Percentiles rank a stretch among this genome's conserved stretches.
phyloP scores from a whole-genome alignment of 2,888 invertebrate species.

The Mycogona germanica region DNA sequence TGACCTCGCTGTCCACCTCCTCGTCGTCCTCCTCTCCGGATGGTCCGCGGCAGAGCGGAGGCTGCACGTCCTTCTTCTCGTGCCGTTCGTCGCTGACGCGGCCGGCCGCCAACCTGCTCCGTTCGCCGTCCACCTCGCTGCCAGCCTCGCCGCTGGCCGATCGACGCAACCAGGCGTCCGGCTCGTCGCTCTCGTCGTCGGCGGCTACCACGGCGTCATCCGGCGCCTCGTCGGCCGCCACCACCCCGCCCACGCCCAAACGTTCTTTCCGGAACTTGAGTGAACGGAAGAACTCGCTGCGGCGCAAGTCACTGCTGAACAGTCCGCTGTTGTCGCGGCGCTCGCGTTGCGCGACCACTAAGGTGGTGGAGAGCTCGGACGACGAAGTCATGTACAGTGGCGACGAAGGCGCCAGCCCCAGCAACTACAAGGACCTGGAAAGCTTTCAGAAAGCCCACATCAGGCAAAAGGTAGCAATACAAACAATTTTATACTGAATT shows the following conservation, averaged over 20 bases:
- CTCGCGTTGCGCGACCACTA: conserved; percentile 34
- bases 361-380: conserved; percentile 65
- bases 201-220: background rate
- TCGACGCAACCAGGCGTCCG: conserved; percentile 4
- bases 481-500: background rate
- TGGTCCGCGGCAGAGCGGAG: too few relatives aligned
- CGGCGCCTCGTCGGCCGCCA: too few relatives aligned
- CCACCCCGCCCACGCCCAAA: conserved; percentile 14
- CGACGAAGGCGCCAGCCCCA: conserved; percentile 29
- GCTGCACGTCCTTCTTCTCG: too few relatives aligned
- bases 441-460: conserved; percentile 86
- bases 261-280: background rate
- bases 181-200: too few relatives aligned
- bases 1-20: background rate
- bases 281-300: conserved; percentile 19
- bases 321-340: conserved; percentile 67
- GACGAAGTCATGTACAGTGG: conserved; percentile 46
- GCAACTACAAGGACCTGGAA: conserved; percentile 72
- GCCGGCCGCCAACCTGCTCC: background rate
- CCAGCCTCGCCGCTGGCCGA: conserved; percentile 6
- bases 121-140: conserved; percentile 4
- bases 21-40: background rate
- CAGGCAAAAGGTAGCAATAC: conserved; percentile 60
- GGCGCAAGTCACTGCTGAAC: conserved; percentile 42
- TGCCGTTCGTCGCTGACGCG: conserved; percentile 3